A percentile compares a stretch with the other conserved stretches of the same genome.
Conservation (phyloP, 2,888 invertebrate species). For the Sycophila texana region DNA sequence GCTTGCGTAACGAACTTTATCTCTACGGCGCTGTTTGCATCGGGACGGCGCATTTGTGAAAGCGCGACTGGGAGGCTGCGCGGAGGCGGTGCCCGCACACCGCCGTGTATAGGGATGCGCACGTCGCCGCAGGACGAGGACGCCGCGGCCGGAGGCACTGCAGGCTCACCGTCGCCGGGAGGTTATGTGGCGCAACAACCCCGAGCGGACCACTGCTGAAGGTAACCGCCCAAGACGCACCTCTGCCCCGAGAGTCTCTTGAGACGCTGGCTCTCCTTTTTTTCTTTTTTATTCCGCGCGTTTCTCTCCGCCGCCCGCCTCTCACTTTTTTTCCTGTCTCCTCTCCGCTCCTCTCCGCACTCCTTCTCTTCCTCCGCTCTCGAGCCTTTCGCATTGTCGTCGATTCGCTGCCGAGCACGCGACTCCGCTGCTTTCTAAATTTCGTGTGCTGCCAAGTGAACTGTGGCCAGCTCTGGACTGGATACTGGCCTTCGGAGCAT, state of each 20-base stretch:
- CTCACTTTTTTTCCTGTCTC: neutral
- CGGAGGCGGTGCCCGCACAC: neutral
- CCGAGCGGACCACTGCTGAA: neutral
- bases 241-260: too few relatives aligned
- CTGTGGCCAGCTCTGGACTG: too few relatives aligned
- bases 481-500: conserved; percentile 7
- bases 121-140: neutral
- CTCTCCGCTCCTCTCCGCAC: neutral
- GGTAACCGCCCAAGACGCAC: neutral
- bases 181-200: conserved; percentile 9
- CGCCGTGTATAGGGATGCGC: neutral
- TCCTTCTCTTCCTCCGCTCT: neutral
- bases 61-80: neutral
- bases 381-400: neutral
- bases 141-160: neutral
- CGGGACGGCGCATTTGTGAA: conserved; percentile 1
- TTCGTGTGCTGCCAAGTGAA: too few relatives aligned
- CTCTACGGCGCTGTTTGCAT: neutral
- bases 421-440: neutral
- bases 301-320: neutral
- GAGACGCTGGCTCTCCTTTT: too few relatives aligned
- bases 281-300: too few relatives aligned
- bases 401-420: too few relatives aligned
- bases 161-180: neutral
- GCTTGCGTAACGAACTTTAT: too few relatives aligned